A percentile compares a stretch with the other conserved stretches of the same genome.
These are phyloP conservation scores for Panonychus citri DNA, from an alignment of 1,140 invertebrate genomes.

Conservation along the genomic window DNA sequence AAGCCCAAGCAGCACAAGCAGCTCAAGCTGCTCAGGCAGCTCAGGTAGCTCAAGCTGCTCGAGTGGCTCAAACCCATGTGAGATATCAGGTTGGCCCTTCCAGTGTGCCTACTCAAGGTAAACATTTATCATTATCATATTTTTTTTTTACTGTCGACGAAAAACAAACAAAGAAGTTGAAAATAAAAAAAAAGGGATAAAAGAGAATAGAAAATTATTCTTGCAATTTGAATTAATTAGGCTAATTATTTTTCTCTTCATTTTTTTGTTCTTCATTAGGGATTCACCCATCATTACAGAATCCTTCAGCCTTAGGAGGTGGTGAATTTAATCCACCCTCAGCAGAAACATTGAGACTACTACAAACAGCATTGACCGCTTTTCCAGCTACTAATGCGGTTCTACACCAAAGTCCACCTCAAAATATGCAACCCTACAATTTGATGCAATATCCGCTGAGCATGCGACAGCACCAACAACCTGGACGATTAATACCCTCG, in stretches of 20 bases:
- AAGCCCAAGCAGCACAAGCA: not conserved
- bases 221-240: no score
- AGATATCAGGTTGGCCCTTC: not conserved
- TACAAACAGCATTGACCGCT: constrained; percentile 1
- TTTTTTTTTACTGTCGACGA: no score
- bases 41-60: not conserved
- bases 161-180: no score
- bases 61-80: not conserved
- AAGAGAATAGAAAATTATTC: no score
- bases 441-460: not conserved
- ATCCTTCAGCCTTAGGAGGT: not conserved
- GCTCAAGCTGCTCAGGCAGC: not conserved
- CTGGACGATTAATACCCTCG: not conserved
- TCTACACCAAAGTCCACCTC: not conserved
- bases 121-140: no score
- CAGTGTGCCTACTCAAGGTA: not conserved
- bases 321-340: constrained; percentile 3
- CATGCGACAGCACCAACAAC: not conserved
- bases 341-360: constrained; percentile 4
- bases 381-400: not conserved
- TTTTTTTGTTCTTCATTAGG: no score
- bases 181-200: no score
- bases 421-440: constrained; percentile 2
- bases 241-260: no score
- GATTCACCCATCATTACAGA: not conserved